These are phyloP conservation scores for Harpegnathos saltator DNA, from an alignment of 1,140 invertebrate species.

Conservation along the genomic window DNA sequence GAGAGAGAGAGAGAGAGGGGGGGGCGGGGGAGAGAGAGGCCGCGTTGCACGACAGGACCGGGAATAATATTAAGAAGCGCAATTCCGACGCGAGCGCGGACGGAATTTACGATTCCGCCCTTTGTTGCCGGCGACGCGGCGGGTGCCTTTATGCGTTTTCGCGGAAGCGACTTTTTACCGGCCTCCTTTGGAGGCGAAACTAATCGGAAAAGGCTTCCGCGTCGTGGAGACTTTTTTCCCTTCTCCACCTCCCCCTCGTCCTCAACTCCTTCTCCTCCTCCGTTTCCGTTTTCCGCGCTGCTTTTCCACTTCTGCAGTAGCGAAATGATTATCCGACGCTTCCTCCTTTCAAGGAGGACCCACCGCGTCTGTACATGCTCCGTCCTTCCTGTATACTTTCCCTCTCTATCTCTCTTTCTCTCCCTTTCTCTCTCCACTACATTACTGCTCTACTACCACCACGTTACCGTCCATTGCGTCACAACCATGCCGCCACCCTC, in stretches of 20 bases:
- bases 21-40: too few species aligned
- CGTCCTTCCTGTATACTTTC: not conserved
- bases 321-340: conserved; percentile 74
- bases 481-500: too few species aligned
- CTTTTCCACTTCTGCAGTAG: conserved; percentile 60
- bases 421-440: too few species aligned
- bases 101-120: conserved; percentile 52
- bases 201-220: conserved; percentile 65
- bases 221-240: conserved; percentile 36
- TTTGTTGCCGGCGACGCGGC: conserved; percentile 41
- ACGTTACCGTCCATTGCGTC: too few species aligned
- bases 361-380: conserved; percentile 1
- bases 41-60: conserved; percentile 36
- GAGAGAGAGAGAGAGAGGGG: too few species aligned
- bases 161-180: conserved; percentile 58
- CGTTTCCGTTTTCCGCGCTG: conserved; percentile 39
- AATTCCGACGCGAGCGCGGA: conserved; percentile 43
- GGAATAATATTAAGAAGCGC: conserved; percentile 57
- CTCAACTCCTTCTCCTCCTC: too few species aligned
- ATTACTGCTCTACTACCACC: too few species aligned
- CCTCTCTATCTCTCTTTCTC: too few species aligned
- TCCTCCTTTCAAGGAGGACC: conserved; percentile 64
- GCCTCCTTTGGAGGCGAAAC: conserved; percentile 58
- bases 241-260: conserved; percentile 11
- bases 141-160: conserved; percentile 42